A percentile compares a stretch with the other conserved stretches of the same genome.
phyloP scores from a whole-genome alignment of 2,113 vertebrate genomes.

The Rattus rattus region DNA sequence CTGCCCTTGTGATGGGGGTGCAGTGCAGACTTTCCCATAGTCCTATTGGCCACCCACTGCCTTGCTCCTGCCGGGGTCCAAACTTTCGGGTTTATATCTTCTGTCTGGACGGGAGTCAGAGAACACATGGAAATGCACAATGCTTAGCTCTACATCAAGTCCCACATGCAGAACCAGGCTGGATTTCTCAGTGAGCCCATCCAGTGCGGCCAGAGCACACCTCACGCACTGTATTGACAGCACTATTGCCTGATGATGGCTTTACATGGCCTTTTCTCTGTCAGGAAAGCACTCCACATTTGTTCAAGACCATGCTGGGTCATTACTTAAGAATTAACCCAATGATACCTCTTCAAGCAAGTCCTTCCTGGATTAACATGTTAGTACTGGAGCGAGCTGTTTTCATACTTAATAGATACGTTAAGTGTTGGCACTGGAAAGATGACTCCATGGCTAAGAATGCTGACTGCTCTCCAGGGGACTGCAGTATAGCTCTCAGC shows the following conservation, averaged over 20 bases:
- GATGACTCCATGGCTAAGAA: not conserved
- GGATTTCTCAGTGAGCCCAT: not conserved
- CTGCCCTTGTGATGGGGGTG: not conserved
- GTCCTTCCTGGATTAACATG: not conserved
- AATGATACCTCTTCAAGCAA: not conserved
- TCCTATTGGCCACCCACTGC: not conserved
- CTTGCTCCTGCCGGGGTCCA: not conserved
- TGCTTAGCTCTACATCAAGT: accelerated
- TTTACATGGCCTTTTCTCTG: not conserved
- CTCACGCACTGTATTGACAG: accelerated
- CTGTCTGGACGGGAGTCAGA: not conserved
- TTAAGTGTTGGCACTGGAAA: no score
- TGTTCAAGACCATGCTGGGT: not conserved
- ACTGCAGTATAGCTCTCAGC: not conserved
- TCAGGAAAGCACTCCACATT: not conserved
- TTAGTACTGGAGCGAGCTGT: not conserved
- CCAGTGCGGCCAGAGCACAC: not conserved
- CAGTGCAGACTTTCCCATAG: not conserved
- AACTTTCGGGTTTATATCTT: not conserved
- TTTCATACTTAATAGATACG: not conserved
- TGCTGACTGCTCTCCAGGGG: not conserved
- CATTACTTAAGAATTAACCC: not conserved
- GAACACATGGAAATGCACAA: not conserved
- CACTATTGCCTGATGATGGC: not conserved
- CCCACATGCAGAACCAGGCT: not conserved